phyloP scores from a whole-genome alignment of 1,140 invertebrate species.

The Zophobas atratus region DNA sequence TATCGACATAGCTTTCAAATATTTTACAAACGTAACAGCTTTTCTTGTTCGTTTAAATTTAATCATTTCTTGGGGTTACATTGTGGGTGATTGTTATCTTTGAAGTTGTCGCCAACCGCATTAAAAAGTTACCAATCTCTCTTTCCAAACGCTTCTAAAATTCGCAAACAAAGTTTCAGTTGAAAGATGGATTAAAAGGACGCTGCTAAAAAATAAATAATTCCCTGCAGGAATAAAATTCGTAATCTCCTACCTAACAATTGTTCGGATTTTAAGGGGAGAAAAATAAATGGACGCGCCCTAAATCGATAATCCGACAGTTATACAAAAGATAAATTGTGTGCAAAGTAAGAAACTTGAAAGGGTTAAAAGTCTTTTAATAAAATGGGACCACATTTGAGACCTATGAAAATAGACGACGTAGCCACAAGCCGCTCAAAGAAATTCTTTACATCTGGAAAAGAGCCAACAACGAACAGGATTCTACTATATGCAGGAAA shows the following conservation, averaged over 20 bases:
- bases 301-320: conserved; percentile 21
- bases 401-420: conserved; percentile 31
- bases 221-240: conserved; percentile 13
- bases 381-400: conserved; percentile 34
- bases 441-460: conserved; percentile 36
- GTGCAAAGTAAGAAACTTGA: conserved; percentile 21
- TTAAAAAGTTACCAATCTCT: conserved; percentile 34
- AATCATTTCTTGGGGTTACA: conserved; percentile 11
- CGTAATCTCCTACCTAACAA: conserved; percentile 27
- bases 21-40: conserved; percentile 24
- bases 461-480: conserved; percentile 25
- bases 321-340: conserved; percentile 29
- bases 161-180: conserved; percentile 17
- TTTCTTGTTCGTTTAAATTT: conserved; percentile 7
- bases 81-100: conserved; percentile 15
- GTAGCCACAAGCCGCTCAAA: conserved; percentile 5
- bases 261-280: conserved; percentile 1
- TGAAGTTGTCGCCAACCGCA: conserved; percentile 18
- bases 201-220: conserved; percentile 16
- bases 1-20: conserved; percentile 20
- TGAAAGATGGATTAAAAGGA: conserved; percentile 23
- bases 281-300: conserved; percentile 19
- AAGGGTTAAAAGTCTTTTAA: conserved; percentile 38
- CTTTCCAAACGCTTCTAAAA: conserved; percentile 7
- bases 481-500: conserved; percentile 30